Evolutionary conservation across 2,888 invertebrate species (phyloP).

Genomic region (Drosophila heteroneura): DNA sequence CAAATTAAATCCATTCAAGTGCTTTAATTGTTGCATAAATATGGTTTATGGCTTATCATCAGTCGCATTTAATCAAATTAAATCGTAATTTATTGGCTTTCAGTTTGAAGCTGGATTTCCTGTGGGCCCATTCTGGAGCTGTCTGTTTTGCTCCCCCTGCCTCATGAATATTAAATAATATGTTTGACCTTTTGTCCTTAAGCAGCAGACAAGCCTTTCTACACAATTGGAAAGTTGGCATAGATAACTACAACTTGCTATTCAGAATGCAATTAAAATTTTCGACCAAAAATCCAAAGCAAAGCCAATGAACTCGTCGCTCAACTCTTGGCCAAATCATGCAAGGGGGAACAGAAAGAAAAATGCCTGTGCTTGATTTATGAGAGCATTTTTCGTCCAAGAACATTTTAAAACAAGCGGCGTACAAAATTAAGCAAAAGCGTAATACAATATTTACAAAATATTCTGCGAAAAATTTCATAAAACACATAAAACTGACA

Average conservation of each 20-base stretch:
- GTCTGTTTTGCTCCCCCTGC: neutral
- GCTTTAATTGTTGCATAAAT: conserved; percentile 29
- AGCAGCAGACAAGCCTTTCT: conserved; percentile 28
- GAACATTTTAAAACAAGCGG: conserved; percentile 63
- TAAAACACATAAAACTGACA: conserved; percentile 79
- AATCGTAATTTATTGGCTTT: conserved; percentile 36
- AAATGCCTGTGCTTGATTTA: conserved; percentile 76
- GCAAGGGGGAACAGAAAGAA: conserved; percentile 11
- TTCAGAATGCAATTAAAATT: conserved; percentile 76
- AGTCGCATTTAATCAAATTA: conserved; percentile 34
- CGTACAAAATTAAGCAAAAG: conserved; percentile 73
- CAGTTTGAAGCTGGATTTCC: conserved; percentile 4
- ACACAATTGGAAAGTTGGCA: conserved; percentile 67
- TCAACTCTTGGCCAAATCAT: conserved; percentile 19
- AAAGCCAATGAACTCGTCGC: conserved; percentile 72
- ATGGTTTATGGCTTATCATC: conserved; percentile 24
- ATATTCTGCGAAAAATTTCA: conserved; percentile 79
- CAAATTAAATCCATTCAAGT: conserved; percentile 10
- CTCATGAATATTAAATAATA: conserved; percentile 69
- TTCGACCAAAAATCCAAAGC: conserved; percentile 24
- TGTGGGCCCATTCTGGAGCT: neutral
- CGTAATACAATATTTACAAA: conserved; percentile 75
- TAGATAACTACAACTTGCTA: conserved; percentile 66
- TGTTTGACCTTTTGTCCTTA: conserved; percentile 68
- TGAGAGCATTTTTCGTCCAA: conserved; percentile 62